Evolutionary conservation across 2,797 vertebrate species (phyloP), one percentile per base, ranked within the genome.

Genomic region (Crocodylus rhombifer): DNA sequence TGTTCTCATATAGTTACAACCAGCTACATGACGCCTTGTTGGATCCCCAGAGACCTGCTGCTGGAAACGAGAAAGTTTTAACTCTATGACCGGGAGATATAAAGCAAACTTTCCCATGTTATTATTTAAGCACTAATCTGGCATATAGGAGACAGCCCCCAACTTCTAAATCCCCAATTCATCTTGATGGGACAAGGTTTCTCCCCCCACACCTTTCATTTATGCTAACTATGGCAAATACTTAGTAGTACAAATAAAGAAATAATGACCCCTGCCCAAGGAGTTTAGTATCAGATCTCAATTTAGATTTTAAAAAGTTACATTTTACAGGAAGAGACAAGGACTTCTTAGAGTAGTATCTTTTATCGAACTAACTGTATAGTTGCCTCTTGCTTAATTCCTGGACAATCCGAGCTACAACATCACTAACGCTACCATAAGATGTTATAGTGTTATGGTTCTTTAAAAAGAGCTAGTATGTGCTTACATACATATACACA

Each of bases 161-260:
- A 9, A 51, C 42, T 51, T 51, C 42, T 51, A 51, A 51, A 10
- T 51, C 42, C 10, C 42, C 42, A 51, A 51, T 51, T 51, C 42
- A 51, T 51, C 30, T 18, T 21, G 17, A 33, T 18, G 84, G 25
- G 13, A 57, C 36, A 77, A 8, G 30, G 30, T 65, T n/a, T 42
- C 23, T 25, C 20, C 69, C 23, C n/a, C 13, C 0, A 0, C 0
- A 3, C 42, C 42, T 63, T 61, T 77, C 25, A 71, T 36, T 30
- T 58, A 26, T 60, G 81, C 25, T 16, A 78, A 62, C 9, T 5
- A 17, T 2, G 25, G 36, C 64, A 42, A 30, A 71, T 28, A n/a
- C 26, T 57, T 1, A 15, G 63, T 69, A 83, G 63, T 1, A 81
- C 4, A 80, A 84, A 42, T 21, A 64, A 30, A 82, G 30, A 16